phyloP scores from a whole-genome alignment of 2,888 invertebrate genomes.

The Galerucella calmariensis region DNA sequence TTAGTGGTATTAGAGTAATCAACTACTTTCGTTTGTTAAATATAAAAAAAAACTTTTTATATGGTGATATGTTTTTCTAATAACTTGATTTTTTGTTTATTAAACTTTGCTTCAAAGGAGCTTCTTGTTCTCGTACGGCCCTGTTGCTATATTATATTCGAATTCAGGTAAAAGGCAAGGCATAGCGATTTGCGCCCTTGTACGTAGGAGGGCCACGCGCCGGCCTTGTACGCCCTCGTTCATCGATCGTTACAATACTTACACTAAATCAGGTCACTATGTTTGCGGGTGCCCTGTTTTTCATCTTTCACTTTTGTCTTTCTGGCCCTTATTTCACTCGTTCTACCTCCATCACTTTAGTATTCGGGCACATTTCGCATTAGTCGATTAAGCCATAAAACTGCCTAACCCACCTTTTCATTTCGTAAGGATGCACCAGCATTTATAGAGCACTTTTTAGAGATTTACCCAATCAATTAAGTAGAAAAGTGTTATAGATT shows the following conservation, averaged over 20 bases:
- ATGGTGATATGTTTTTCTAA: too few species aligned
- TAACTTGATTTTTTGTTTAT: neutral
- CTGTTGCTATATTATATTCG: conserved; percentile 46
- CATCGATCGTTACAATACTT: conserved; percentile 62
- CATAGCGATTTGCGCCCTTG: conserved; percentile 57
- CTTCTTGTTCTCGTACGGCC: neutral
- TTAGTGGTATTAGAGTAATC: too few species aligned
- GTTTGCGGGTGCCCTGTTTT: conserved; percentile 64
- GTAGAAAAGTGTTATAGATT: neutral
- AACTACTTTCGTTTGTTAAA: too few species aligned
- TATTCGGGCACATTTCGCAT: conserved; percentile 25
- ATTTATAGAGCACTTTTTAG: neutral
- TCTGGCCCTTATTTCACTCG: conserved; percentile 23
- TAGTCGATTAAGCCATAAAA: conserved; percentile 31
- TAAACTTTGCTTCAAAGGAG: neutral
- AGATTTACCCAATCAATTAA: neutral
- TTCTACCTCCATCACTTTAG: conserved; percentile 13
- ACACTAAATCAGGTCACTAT: conserved; percentile 65
- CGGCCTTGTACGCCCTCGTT: conserved; percentile 64
- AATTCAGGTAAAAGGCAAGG: conserved; percentile 53
- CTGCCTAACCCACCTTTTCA: conserved; percentile 22
- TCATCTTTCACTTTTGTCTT: conserved; percentile 40
- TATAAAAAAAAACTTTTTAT: too few species aligned
- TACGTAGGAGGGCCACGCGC: conserved; percentile 64
- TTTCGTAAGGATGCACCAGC: neutral